Base-by-base conservation (phyloP, 1,140 invertebrate genomes). In the Drosophila sechellia region DNA sequence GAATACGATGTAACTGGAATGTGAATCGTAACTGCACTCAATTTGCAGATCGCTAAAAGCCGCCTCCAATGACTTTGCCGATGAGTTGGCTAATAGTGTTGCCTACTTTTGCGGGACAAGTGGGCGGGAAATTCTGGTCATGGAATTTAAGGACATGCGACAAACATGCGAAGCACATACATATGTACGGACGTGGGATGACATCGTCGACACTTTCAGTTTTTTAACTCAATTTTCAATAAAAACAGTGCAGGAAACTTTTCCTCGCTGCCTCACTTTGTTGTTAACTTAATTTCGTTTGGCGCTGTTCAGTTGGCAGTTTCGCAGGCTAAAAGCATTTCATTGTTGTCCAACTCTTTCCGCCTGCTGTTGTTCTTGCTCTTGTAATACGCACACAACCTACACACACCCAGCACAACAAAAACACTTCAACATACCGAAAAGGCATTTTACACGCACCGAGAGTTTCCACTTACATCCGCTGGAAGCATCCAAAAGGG, bases 241-340 rank as follows among this genome's bases (percentile, higher is more conserved):
- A 84, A 89, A 84, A 84, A 81, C 79, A 77, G 81, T 72, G 81
- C 76, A 66, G 59, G 69, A 77, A 78, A 89, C 80, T 80, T 89
- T 89, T 70, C 60, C 53, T 75, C 50, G 54, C 60, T 46, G 46
- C 49, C 66, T 48, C 64, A 70, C 72, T 77, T 75, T 83, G 77
- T 83, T 89, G 85, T 84, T 89, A 89, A 87, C 84, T 89, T 84
- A 83, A 83, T 83, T 83, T 83, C 76, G 80, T 63, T 84, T 77
- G 76, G 60, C 52, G 79, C 68, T 81, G 64, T 53, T 71, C 60
- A 53, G 52, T 63, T 68, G 46, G 35, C 64, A 61, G 55, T 68
- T 71, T 72, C 46, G 75, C 54, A 58, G 79, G 77, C 84, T 89
- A 89, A 89, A 89, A 89, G 84, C 77, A 89, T 89, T 89, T 89